Base-by-base conservation (phyloP, 2,888 invertebrate species). In the Holacanthella duospinosa region DNA sequence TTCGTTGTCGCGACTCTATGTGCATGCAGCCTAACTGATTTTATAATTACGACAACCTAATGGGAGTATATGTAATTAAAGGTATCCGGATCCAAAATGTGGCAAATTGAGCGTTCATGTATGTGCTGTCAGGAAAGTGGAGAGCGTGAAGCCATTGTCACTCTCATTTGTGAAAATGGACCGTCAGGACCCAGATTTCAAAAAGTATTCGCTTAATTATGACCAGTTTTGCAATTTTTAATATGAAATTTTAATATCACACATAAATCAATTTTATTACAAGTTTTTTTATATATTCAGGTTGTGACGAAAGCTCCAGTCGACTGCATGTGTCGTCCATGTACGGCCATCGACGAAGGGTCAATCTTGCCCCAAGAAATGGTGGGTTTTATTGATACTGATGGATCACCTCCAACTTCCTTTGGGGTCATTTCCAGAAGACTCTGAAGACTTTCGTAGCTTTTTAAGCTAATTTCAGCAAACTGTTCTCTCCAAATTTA, bases 51-150 rank as follows among this genome's bases (percentile, higher is more conserved):
- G n/a, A n/a, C n/a, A n/a, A n/a, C n/a, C n/a, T n/a, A n/a, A n/a
- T n/a, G n/a, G n/a, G n/a, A n/a, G n/a, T n/a, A n/a, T n/a, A n/a
- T n/a, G n/a, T 36, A 36, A 36, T 36, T 36, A 36, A 36, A 93
- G 93, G 92, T 93, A 6, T 93, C 93, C 43, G 92, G 92, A 4
- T 92, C 91, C 73, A 93, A 93, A 82, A 89, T 93, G 76, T 93
- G 93, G 93, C 93, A 93, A 82, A 92, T 93, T 87, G 93, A 93
- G 78, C 82, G 93, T 29, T 91, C 91, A 1, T 93, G 93, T 76
- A 93, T 92, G 85, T 94, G 93, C 77, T 94, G 93, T 76, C 93
- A 93, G 78, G 93, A 93, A 77, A 90, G 90, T 71, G 92, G 92
- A 2, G 91, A 93, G 79, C 81, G 93, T 69, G 93, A 93, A 78